Evolutionary conservation across 2,113 vertebrate species (phyloP).

Genomic region (Rhynchomys soricoides): DNA sequence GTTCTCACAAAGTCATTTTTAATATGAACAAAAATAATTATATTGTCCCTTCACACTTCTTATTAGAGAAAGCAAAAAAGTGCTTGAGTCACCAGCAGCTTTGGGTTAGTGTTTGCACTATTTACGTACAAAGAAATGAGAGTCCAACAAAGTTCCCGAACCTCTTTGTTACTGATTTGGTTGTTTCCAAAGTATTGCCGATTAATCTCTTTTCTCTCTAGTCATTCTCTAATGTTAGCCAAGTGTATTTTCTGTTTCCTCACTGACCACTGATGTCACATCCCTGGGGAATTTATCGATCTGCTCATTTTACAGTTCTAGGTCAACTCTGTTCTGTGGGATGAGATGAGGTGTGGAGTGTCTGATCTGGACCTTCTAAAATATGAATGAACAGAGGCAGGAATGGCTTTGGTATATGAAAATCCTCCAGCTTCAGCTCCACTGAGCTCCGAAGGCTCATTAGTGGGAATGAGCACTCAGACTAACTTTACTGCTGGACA

Average conservation of each 20-base stretch:
- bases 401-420: not conserved
- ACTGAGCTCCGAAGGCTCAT: not conserved
- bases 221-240: constrained; percentile 28
- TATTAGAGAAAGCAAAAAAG: not conserved
- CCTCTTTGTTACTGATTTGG: not conserved
- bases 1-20: not conserved
- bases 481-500: not conserved
- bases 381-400: constrained; percentile 22
- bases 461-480: not conserved
- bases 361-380: constrained; percentile 40
- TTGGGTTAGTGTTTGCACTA: not conserved
- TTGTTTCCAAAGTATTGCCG: not conserved
- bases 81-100: not conserved
- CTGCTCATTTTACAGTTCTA: constrained; percentile 29
- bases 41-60: not conserved
- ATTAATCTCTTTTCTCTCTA: not conserved
- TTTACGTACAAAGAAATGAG: not conserved
- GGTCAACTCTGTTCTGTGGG: constrained; percentile 31
- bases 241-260: constrained; percentile 23
- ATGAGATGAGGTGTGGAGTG: not conserved
- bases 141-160: not conserved
- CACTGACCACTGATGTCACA: constrained; percentile 45
- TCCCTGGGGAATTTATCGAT: constrained; percentile 16
- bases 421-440: not conserved
- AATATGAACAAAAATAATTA: not conserved